Conservation (phyloP, 2,797 vertebrate genomes). For the Phataginus tricuspis region DNA sequence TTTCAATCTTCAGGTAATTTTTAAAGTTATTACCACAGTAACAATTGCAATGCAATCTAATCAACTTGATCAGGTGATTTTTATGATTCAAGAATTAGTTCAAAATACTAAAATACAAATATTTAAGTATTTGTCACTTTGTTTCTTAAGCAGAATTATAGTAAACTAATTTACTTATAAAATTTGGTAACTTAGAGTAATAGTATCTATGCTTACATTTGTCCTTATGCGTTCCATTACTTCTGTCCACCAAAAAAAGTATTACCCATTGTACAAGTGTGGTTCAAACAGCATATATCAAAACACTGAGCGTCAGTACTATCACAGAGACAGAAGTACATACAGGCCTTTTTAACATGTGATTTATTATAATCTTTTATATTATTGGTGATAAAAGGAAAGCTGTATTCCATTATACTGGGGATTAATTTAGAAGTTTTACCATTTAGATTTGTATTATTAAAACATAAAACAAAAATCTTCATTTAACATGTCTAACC, state of each 20-base stretch:
- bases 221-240: background rate
- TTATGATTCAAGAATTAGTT: conserved; percentile 19
- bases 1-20: background rate
- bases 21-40: background rate
- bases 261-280: background rate
- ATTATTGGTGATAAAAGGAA: background rate
- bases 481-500: conserved; percentile 40
- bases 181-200: background rate
- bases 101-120: conserved; percentile 5
- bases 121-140: background rate
- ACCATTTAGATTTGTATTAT: background rate
- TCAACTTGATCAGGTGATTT: background rate
- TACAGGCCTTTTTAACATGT: background rate
- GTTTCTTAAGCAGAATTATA: background rate
- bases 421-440: background rate
- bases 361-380: background rate
- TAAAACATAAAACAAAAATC: background rate
- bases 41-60: conserved; percentile 29
- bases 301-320: background rate
- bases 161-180: background rate
- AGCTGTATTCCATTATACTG: background rate
- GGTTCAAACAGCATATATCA: background rate
- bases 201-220: background rate
- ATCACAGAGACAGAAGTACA: background rate
- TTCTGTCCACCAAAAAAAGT: background rate